Evolutionary conservation across 2,888 invertebrate genomes (phyloP).

Genomic region (Ypsolopha scabrella): DNA sequence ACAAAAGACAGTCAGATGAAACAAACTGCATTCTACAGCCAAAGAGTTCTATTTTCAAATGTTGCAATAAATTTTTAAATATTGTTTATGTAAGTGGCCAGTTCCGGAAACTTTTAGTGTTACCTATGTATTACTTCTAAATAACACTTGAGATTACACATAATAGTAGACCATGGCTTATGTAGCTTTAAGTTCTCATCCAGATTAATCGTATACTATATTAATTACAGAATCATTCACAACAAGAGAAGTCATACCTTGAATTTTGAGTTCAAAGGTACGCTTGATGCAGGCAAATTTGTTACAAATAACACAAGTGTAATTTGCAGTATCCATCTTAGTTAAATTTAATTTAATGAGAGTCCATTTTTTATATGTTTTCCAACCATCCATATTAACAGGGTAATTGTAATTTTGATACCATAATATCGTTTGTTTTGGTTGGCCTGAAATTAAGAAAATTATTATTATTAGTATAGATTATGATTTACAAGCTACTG

Average conservation of each 20-base stretch:
- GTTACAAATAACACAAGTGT: constrained; percentile 91
- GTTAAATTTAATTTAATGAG: constrained; percentile 85
- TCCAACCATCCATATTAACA: constrained; percentile 74
- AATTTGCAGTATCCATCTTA: constrained; percentile 86
- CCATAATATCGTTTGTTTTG: constrained; percentile 89
- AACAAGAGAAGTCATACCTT: constrained; percentile 70
- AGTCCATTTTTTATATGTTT: constrained; percentile 76
- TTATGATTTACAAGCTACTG: no score
- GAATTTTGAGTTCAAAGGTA: constrained; percentile 76
- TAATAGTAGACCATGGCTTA: background rate
- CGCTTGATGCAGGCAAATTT: constrained; percentile 81
- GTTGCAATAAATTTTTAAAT: no score
- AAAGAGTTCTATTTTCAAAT: no score
- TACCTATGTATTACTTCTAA: no score
- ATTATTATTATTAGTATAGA: no score
- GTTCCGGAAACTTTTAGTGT: no score
- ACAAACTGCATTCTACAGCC: no score
- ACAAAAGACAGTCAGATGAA: no score
- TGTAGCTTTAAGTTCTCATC: no score
- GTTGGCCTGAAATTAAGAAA: constrained; percentile 67
- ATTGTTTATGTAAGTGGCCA: no score
- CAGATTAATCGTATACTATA: background rate
- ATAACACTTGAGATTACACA: constrained; percentile 74
- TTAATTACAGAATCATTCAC: background rate
- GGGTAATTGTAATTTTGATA: constrained; percentile 77